Evolutionary conservation across 2,888 invertebrate genomes (phyloP).

Genomic region (Chalcosyrphus nemorum): DNA sequence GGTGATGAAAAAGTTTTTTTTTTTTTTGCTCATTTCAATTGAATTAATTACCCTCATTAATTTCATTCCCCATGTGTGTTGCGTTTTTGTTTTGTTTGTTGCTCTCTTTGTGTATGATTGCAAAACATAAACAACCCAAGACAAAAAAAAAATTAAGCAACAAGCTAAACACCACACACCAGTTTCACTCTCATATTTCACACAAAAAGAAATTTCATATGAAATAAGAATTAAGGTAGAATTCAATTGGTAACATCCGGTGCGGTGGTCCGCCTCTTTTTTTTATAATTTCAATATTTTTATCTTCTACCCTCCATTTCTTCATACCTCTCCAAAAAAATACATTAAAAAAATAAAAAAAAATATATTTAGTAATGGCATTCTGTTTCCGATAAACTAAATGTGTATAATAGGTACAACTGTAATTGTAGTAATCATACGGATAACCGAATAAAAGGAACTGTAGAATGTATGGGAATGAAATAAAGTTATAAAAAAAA

Average conservation of each 20-base stretch:
- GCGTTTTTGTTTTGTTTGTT: not conserved
- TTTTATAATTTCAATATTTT: conserved; percentile 34
- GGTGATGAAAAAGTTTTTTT: conserved; percentile 16
- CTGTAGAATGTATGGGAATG: conserved; percentile 22
- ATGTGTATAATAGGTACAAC: conserved; percentile 17
- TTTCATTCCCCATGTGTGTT: conserved; percentile 40
- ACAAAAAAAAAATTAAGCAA: conserved; percentile 16
- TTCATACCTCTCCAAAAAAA: conserved; percentile 44
- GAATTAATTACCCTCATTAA: conserved; percentile 69
- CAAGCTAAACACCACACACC: not conserved
- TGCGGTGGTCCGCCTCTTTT: conserved; percentile 53
- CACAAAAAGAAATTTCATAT: conserved; percentile 48
- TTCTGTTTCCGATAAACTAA: conserved; percentile 46
- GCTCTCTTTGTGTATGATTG: not conserved
- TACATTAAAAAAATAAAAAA: conserved; percentile 29
- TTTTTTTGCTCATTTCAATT: conserved; percentile 50
- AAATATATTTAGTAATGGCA: conserved; percentile 34
- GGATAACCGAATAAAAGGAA: conserved; percentile 39
- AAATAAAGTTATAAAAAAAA: not conserved
- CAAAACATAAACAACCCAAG: conserved; percentile 42
- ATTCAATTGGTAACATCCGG: conserved; percentile 73
- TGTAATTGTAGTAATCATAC: conserved; percentile 63
- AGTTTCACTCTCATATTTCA: conserved; percentile 40
- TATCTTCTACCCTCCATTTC: conserved; percentile 36
- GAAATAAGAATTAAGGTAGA: conserved; percentile 70